Base-by-base conservation (phyloP, 2,797 vertebrate species). In the Labeo calbasu region DNA sequence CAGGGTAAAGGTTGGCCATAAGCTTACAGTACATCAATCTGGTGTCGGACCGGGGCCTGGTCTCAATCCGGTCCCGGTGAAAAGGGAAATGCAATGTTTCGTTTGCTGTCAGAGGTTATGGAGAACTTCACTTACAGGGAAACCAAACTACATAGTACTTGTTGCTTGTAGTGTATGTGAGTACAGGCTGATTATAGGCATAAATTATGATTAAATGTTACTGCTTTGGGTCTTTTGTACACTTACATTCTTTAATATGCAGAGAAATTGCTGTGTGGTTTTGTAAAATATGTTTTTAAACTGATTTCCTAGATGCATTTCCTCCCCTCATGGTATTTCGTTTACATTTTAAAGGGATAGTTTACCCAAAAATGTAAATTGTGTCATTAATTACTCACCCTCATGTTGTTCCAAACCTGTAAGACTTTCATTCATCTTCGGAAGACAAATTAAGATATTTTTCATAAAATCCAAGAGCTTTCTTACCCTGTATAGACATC, bases 11-110 rank as follows among this genome's bases (percentile, higher is more conserved):
- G 87, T 85, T 72, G 80, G 23, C 72, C 59, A 55, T 83, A 66
- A 90, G 86, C 90, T 90, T 82, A 84, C 61, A 68, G 61, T 77
- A 57, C 85, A 88, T 89, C 88, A 87, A 90, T 94, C 92, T 92
- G 79, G 76, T 80, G 84, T 40, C 84, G 80, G 76, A 73, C 76
- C 46, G 71, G 84, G 79, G 81, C 85, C 48, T 80, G 86, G 77
- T 85, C 85, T 86, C 88, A 86, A 88, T 90, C 85, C 83, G 66
- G 84, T 73, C 28, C 48, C 40, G 84, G 88, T 87, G 81, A 88
- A 57, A 85, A 82, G 69, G 79, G 57, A 87, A 89, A 88, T 88
- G 63, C 50, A 85, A 88, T 69, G 71, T 85, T 85, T 84, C 50
- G 79, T 81, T 84, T 85, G 71, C 70, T 79, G 77, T 66, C 84